These are phyloP conservation scores for Nysson spinosus DNA, from an alignment of 2,888 invertebrate genomes.

Conservation along the genomic window DNA sequence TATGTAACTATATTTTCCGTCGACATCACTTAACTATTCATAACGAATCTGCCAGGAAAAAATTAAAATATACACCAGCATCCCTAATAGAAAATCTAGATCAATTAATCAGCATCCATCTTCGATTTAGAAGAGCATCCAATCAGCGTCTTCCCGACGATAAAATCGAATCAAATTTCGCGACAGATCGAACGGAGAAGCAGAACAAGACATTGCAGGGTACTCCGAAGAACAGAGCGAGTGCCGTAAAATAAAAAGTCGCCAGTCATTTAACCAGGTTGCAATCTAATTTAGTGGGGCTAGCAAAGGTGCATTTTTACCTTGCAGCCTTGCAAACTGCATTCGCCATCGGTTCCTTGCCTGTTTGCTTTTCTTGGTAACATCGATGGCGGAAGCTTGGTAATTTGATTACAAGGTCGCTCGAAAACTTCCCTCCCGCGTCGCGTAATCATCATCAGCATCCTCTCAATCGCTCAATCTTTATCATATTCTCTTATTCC, in stretches of 20 bases:
- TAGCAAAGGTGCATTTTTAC: slow-evolving; percentile 49
- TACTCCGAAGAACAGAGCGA: not conserved
- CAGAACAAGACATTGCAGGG: not conserved
- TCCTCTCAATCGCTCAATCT: too few species aligned
- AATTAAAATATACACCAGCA: too few species aligned
- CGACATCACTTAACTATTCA: too few species aligned
- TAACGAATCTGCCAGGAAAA: too few species aligned
- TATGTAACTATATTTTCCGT: too few species aligned
- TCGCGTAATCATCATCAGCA: slow-evolving; percentile 10
- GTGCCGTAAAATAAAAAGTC: slow-evolving; percentile 30
- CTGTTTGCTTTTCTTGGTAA: slow-evolving; percentile 28
- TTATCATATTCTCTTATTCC: too few species aligned
- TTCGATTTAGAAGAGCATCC: slow-evolving; percentile 7
- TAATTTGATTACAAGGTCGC: slow-evolving; percentile 56
- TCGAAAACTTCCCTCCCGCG: slow-evolving; percentile 55
- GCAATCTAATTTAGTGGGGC: slow-evolving; percentile 44
- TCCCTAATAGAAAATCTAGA: not conserved
- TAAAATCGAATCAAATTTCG: slow-evolving; percentile 5
- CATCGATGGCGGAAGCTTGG: slow-evolving; percentile 50
- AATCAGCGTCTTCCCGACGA: not conserved
- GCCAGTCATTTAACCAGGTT: slow-evolving; percentile 33
- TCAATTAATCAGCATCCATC: slow-evolving; percentile 13
- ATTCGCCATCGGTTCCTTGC: slow-evolving; percentile 6
- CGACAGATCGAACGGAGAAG: not conserved
- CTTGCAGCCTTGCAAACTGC: slow-evolving; percentile 56